These are phyloP conservation scores for Pedetes capensis DNA, from an alignment of 2,113 vertebrate species.

Conservation along the genomic window DNA sequence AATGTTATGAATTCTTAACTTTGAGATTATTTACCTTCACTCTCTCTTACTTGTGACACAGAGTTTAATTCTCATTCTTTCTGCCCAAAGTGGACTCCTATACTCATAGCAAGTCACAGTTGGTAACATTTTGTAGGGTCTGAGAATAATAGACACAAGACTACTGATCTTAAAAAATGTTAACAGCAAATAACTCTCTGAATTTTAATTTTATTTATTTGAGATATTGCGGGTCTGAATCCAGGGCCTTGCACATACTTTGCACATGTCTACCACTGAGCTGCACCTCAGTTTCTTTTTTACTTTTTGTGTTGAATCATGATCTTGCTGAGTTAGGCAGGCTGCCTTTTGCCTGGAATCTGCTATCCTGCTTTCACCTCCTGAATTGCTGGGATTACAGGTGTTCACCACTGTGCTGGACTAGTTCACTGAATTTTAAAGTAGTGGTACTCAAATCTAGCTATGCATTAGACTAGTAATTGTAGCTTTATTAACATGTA, in stretches of 20 bases:
- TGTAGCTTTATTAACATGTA: neutral
- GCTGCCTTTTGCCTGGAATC: too few species aligned
- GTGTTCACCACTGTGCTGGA: too few species aligned
- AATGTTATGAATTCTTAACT: neutral
- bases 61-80: neutral
- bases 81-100: neutral
- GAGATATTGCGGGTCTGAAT: too few species aligned
- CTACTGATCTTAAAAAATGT: neutral
- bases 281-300: too few species aligned
- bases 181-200: neutral
- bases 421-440: constrained; percentile 20
- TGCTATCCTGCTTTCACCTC: too few species aligned
- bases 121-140: neutral
- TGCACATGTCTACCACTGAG: too few species aligned
- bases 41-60: neutral
- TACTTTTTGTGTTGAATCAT: too few species aligned
- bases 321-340: too few species aligned
- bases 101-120: neutral
- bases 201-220: too few species aligned
- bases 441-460: neutral
- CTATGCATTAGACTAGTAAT: neutral
- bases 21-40: constrained; percentile 14
- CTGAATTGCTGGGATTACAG: too few species aligned
- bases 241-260: too few species aligned
- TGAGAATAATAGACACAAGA: neutral